These are phyloP conservation scores for Lepidonotus clava DNA, from an alignment of 2,888 invertebrate species.

Conservation along the genomic window DNA sequence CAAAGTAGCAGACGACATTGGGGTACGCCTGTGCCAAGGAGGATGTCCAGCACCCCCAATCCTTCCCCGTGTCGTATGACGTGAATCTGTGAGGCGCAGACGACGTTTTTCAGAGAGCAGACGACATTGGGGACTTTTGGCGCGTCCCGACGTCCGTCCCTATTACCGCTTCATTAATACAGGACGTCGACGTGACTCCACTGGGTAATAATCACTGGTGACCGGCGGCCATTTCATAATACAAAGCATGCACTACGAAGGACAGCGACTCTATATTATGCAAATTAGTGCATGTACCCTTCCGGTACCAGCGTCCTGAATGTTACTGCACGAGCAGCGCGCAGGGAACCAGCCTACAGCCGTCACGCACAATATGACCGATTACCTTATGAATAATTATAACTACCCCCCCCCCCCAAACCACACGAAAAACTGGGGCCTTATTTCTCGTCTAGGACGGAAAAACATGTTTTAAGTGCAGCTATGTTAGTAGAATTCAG, in stretches of 20 bases:
- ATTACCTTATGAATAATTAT: conserved; percentile 10
- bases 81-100: not conserved
- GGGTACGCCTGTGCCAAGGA: too few species aligned
- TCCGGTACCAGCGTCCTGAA: not conserved
- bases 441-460: too few species aligned
- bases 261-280: not conserved
- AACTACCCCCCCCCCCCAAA: not conserved
- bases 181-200: not conserved
- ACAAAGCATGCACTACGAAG: not conserved
- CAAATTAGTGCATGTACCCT: not conserved
- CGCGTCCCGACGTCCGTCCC: not conserved
- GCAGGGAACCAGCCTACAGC: not conserved
- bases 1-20: not conserved
- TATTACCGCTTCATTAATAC: conserved; percentile 22
- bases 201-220: not conserved
- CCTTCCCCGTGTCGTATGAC: not conserved
- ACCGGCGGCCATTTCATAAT: not conserved
- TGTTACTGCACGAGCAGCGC: too few species aligned
- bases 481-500: too few species aligned
- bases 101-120: not conserved
- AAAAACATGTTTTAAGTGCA: too few species aligned
- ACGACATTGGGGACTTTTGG: not conserved
- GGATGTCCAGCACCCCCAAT: not conserved
- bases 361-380: not conserved
- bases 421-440: too few species aligned